A percentile compares a stretch with the other conserved stretches of the same genome.
Evolutionary conservation across 2,113 vertebrate species (phyloP).

Genomic region (Anguilla rostrata): DNA sequence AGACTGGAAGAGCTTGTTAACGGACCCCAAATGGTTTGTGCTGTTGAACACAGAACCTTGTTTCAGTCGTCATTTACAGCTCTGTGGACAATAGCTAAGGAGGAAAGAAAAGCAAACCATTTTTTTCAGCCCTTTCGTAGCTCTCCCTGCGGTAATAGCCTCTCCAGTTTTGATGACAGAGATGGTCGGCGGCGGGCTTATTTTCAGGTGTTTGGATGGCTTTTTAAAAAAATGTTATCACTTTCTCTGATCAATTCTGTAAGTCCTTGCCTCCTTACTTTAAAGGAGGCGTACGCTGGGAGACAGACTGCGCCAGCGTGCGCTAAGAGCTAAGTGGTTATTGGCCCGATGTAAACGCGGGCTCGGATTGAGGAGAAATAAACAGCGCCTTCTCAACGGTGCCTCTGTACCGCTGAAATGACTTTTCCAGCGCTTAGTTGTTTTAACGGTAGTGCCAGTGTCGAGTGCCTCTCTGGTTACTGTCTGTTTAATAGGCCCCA

Average conservation of each 20-base stretch:
- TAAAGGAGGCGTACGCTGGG: neutral
- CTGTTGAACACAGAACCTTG: neutral
- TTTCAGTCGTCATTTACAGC: slow-evolving; percentile 12
- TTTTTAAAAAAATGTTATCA: neutral
- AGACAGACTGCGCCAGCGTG: neutral
- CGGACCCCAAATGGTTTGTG: too few relatives aligned
- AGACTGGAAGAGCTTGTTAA: too few relatives aligned
- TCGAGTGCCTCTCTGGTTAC: neutral
- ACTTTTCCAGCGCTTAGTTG: neutral
- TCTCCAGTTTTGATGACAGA: slow-evolving; percentile 19
- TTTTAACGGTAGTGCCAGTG: neutral
- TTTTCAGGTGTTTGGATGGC: slow-evolving; percentile 17
- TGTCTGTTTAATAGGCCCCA: neutral
- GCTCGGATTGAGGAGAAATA: neutral
- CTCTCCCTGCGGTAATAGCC: slow-evolving; percentile 7
- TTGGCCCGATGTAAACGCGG: neutral
- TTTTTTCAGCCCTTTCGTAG: neutral
- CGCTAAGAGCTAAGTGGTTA: neutral
- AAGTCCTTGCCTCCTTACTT: neutral
- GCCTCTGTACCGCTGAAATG: neutral
- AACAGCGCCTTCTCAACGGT: neutral
- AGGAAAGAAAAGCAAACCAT: neutral
- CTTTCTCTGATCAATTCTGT: slow-evolving; percentile 16
- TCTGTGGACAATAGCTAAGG: neutral
- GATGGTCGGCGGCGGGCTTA: neutral